These are phyloP conservation scores for Plutomurus gul DNA, from an alignment of 1,140 invertebrate species.

Conservation along the genomic window DNA sequence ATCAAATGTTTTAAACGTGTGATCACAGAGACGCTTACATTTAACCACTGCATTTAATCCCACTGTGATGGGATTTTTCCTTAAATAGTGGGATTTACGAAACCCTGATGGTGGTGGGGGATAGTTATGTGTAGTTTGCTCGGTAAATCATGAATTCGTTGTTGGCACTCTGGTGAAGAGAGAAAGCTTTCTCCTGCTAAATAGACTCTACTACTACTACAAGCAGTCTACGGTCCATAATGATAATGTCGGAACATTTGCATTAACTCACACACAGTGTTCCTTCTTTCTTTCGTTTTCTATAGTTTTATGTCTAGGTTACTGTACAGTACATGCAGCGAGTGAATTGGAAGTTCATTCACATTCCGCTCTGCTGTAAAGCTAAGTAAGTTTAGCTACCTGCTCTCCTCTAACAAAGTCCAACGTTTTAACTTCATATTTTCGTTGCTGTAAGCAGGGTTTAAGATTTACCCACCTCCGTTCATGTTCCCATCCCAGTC, in stretches of 20 bases:
- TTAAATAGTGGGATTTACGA: too few relatives aligned
- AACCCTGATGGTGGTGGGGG: neutral
- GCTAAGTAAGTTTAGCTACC: too few relatives aligned
- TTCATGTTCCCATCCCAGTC: too few relatives aligned
- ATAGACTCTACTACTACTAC: neutral
- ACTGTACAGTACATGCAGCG: too few relatives aligned
- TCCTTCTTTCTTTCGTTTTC: neutral
- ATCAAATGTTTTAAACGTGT: too few relatives aligned
- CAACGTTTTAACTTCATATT: neutral
- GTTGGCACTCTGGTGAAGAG: neutral
- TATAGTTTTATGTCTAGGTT: neutral
- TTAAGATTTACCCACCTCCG: too few relatives aligned
- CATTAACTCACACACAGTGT: neutral
- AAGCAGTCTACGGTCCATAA: neutral
- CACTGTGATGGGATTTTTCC: too few relatives aligned
- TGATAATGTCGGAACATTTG: slow-evolving; percentile 4
- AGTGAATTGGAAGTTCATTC: neutral
- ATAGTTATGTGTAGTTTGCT: neutral
- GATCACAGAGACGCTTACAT: too few relatives aligned
- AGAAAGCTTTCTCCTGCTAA: too few relatives aligned
- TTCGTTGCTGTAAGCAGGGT: neutral
- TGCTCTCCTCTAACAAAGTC: neutral
- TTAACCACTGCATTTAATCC: too few relatives aligned
- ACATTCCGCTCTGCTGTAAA: too few relatives aligned
- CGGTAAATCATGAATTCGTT: neutral